Evolutionary conservation across 2,113 vertebrate species (phyloP).

Genomic region (Vidua chalybeata): DNA sequence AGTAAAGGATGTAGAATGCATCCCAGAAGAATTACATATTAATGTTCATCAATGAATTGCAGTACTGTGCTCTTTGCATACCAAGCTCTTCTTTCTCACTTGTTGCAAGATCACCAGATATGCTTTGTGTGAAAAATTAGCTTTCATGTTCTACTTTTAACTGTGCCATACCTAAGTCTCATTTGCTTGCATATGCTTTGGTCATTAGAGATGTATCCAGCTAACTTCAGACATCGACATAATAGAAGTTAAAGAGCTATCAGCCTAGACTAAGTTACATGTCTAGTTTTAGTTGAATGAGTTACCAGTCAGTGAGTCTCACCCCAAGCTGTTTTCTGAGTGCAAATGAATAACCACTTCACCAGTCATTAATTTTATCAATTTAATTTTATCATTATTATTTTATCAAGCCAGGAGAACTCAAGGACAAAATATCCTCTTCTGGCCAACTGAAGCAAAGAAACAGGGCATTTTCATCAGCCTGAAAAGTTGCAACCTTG

Average conservation of each 20-base stretch:
- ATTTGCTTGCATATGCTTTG: not conserved
- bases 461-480: not conserved
- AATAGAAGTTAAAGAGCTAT: not conserved
- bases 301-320: not conserved
- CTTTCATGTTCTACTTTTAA: not conserved
- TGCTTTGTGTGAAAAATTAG: not conserved
- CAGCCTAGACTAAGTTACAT: not conserved
- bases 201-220: not conserved
- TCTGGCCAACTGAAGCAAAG: not conserved
- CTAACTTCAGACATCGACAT: not conserved
- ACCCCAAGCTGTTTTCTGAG: not conserved
- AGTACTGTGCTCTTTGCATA: not conserved
- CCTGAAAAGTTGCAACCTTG: not conserved
- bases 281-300: not conserved
- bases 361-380: not conserved
- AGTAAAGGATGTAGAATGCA: not conserved
- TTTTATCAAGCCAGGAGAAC: not conserved
- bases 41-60: not conserved
- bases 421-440: not conserved
- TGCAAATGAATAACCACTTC: not conserved
- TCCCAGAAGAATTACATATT: not conserved
- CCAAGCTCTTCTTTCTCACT: not conserved
- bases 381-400: not conserved
- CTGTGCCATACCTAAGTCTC: not conserved
- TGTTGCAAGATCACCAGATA: not conserved